Evolutionary conservation across 1,140 invertebrate genomes (phyloP).

Genomic region (Euwallacea fornicatus): DNA sequence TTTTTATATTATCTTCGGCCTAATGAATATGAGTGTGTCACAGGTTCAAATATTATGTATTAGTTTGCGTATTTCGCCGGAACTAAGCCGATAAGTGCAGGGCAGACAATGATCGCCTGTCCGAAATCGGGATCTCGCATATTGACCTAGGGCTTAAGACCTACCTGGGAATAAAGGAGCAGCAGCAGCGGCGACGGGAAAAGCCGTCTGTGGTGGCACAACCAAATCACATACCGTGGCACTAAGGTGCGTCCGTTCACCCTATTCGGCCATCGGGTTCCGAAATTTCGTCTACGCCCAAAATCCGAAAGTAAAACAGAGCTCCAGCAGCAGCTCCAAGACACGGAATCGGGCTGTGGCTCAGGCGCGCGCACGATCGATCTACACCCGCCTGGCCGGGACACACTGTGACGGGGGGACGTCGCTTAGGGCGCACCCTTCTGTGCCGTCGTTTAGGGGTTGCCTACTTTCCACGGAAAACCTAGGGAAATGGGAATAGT

Average conservation of each 20-base stretch:
- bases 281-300: constrained; percentile 10
- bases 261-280: constrained; percentile 9
- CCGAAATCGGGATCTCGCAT: background rate
- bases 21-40: no score
- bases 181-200: background rate
- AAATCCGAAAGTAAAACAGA: constrained; percentile 14
- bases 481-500: background rate
- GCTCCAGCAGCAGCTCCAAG: constrained; percentile 9
- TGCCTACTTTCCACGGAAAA: background rate
- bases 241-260: background rate
- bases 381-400: constrained; percentile 16
- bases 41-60: no score
- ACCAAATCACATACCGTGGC: constrained; percentile 7
- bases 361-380: constrained; percentile 22
- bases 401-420: constrained; percentile 2
- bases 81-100: no score
- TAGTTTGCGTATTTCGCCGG: no score
- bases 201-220: background rate
- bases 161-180: constrained; percentile 17
- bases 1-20: no score
- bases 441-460: background rate
- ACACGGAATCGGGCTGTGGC: constrained; percentile 11
- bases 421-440: constrained; percentile 10
- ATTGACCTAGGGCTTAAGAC: constrained; percentile 19
- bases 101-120: no score